Percentiles rank a stretch among this genome's conserved stretches.
Evolutionary conservation across 1,140 invertebrate species (phyloP).

Genomic region (Calycopis cecrops): DNA sequence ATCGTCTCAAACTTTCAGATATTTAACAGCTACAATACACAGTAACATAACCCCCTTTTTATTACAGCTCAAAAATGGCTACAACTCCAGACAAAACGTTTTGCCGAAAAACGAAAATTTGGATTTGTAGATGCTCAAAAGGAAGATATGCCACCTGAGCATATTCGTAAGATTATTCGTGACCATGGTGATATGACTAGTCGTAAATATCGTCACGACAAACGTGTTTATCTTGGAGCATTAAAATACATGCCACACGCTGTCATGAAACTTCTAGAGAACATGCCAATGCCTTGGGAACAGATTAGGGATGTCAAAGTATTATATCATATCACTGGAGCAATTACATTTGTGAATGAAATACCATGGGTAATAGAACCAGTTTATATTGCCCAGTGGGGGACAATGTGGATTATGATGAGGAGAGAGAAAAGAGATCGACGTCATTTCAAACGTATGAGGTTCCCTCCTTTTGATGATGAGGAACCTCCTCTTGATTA

Average conservation of each 20-base stretch:
- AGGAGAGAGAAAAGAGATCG: conserved; percentile 98
- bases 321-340: conserved; percentile 98
- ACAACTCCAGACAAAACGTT: conserved; percentile 97
- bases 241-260: conserved; percentile 99
- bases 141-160: conserved; percentile 99
- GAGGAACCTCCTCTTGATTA: conserved; percentile 99
- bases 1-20: too few species aligned
- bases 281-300: conserved; percentile 99
- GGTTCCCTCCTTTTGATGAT: conserved; percentile 99
- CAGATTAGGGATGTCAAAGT: conserved; percentile 99
- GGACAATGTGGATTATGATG: conserved; percentile 99
- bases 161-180: conserved; percentile 98
- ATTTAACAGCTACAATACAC: too few species aligned
- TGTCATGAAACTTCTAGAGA: conserved; percentile 98
- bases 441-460: conserved; percentile 99
- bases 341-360: conserved; percentile 99
- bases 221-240: conserved; percentile 98
- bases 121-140: conserved; percentile 99
- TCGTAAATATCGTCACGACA: conserved; percentile 98
- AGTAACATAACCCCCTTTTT: too few species aligned
- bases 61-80: conserved; percentile 95
- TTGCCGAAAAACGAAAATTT: conserved; percentile 98
- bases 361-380: conserved; percentile 99
- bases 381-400: conserved; percentile 99
- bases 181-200: conserved; percentile 99